Conservation (phyloP, 2,888 invertebrate genomes). For the Eucera pruinosa region DNA sequence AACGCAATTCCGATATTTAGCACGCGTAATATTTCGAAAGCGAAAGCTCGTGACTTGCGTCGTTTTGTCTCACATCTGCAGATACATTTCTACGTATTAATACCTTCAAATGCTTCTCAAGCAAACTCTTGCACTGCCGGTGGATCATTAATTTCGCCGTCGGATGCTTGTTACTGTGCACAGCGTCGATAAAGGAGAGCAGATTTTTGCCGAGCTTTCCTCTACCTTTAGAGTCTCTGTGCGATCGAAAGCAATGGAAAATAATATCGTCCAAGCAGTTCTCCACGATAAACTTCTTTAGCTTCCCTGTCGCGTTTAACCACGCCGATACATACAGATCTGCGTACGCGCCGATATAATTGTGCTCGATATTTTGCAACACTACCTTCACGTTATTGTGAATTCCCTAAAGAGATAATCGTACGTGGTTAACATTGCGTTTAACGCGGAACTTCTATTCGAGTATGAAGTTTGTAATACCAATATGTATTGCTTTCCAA, state of each 20-base stretch:
- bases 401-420: constrained; percentile 58
- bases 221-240: constrained; percentile 56
- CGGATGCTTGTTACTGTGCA: constrained; percentile 49
- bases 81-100: background rate
- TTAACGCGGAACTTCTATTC: background rate
- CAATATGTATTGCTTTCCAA: constrained; percentile 66
- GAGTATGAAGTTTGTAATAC: constrained; percentile 46
- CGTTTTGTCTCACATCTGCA: no score
- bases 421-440: background rate
- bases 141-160: constrained; percentile 52
- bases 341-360: constrained; percentile 52
- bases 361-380: constrained; percentile 52
- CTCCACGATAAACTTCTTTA: constrained; percentile 55
- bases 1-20: no score
- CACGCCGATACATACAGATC: constrained; percentile 65
- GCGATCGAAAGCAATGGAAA: constrained; percentile 64
- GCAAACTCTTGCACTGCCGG: constrained; percentile 52
- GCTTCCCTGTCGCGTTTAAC: constrained; percentile 39
- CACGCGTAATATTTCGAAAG: no score
- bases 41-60: no score
- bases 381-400: constrained; percentile 61
- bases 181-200: constrained; percentile 53
- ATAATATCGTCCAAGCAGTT: constrained; percentile 64
- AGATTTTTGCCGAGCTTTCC: constrained; percentile 66
- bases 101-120: constrained; percentile 71